phyloP scores from a whole-genome alignment of 2,797 vertebrate species.

The Hypotaenidia philippensis region DNA sequence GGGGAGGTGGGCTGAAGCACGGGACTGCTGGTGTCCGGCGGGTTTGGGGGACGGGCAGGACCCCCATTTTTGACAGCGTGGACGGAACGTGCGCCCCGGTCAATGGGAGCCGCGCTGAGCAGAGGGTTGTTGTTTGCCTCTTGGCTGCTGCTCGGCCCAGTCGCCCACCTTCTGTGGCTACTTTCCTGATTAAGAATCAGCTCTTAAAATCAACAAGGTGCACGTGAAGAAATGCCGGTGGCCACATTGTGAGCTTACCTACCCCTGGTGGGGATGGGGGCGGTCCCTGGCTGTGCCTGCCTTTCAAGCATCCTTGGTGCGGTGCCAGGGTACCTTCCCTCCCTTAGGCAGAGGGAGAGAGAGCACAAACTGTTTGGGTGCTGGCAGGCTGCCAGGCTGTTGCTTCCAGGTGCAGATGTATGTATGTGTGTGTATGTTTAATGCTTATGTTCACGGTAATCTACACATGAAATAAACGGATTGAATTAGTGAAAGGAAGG shows the following conservation, averaged over 20 bases:
- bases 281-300: no score
- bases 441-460: neutral
- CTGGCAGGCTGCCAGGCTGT: neutral
- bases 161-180: neutral
- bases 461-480: neutral
- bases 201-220: fast-evolving
- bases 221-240: fast-evolving
- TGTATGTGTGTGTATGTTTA: fast-evolving
- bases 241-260: no score
- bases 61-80: fast-evolving
- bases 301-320: fast-evolving
- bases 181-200: neutral
- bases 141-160: neutral
- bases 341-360: fast-evolving
- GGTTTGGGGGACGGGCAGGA: no score
- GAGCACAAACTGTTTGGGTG: fast-evolving
- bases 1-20: neutral
- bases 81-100: fast-evolving
- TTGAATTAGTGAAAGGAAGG: neutral
- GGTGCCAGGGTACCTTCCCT: neutral
- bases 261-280: neutral
- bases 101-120: fast-evolving
- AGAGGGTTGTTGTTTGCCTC: fast-evolving
- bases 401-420: fast-evolving
- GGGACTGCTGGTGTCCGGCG: neutral